These are phyloP conservation scores for Salticus scenicus DNA, from an alignment of 2,888 invertebrate genomes.

Conservation along the genomic window DNA sequence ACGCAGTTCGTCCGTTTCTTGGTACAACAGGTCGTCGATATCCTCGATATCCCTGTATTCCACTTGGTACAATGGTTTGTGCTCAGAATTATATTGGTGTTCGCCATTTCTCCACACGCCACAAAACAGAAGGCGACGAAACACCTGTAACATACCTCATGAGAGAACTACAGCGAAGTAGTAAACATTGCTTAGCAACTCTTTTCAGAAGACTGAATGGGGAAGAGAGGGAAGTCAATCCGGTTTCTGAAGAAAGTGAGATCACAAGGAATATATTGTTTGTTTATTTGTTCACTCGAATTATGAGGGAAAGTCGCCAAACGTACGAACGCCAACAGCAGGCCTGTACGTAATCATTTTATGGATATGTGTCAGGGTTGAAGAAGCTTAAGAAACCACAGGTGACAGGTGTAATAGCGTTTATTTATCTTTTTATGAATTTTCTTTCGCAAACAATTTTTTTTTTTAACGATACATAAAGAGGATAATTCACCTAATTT, in stretches of 20 bases:
- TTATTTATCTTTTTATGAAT: too few relatives aligned
- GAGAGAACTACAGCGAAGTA: not conserved
- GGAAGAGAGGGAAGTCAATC: constrained; percentile 25
- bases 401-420: constrained; percentile 8
- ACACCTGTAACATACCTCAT: constrained; percentile 45
- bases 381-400: constrained; percentile 1
- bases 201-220: not conserved
- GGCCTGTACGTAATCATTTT: not conserved
- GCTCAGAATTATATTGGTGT: constrained; percentile 18
- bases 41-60: constrained; percentile 45
- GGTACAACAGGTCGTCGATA: constrained; percentile 15
- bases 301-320: constrained; percentile 13
- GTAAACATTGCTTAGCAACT: constrained; percentile 2
- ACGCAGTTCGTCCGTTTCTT: constrained; percentile 28
- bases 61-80: constrained; percentile 52
- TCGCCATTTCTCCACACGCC: constrained; percentile 29
- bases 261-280: not conserved
- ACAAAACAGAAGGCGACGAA: constrained; percentile 50
- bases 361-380: constrained; percentile 12
- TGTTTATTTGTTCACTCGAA: not conserved
- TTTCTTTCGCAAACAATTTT: too few relatives aligned
- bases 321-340: constrained; percentile 7
- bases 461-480: too few relatives aligned
- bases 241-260: constrained; percentile 32
- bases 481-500: too few relatives aligned